Evolutionary conservation across 2,797 vertebrate genomes (phyloP).

Genomic region (Masticophis lateralis): DNA sequence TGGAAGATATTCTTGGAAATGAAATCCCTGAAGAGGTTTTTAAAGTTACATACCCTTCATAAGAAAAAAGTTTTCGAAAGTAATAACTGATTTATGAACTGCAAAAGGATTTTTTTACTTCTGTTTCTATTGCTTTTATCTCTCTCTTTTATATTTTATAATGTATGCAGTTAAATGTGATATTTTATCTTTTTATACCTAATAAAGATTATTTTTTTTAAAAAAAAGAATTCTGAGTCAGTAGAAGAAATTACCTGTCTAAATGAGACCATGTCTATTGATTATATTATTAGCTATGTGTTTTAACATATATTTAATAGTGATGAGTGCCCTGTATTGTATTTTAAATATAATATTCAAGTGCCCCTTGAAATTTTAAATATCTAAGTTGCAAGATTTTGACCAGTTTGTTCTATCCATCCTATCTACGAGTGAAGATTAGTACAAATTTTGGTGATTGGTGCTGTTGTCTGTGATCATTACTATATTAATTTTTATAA

Average conservation of each 20-base stretch:
- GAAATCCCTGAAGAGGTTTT: background rate
- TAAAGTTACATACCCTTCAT: background rate
- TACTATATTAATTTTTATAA: background rate
- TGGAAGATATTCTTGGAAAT: background rate
- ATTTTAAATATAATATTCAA: conserved; percentile 24
- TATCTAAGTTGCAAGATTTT: background rate
- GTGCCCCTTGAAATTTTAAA: background rate
- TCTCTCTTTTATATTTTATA: too few relatives aligned
- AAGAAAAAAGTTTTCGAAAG: background rate
- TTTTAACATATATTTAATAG: background rate
- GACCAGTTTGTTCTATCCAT: background rate
- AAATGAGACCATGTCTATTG: conserved; percentile 7
- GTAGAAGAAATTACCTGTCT: background rate
- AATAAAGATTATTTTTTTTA: too few relatives aligned
- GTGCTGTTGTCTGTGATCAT: background rate
- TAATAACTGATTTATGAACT: background rate
- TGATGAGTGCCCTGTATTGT: background rate
- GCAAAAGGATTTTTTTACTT: background rate
- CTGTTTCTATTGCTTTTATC: too few relatives aligned
- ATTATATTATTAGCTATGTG: background rate
- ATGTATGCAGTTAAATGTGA: too few relatives aligned
- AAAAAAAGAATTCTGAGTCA: background rate
- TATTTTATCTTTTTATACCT: too few relatives aligned
- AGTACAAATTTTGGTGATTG: background rate
- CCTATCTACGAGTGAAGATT: background rate